Evolutionary conservation across 2,113 vertebrate species (phyloP).

Genomic region (Chrysochloris asiatica): DNA sequence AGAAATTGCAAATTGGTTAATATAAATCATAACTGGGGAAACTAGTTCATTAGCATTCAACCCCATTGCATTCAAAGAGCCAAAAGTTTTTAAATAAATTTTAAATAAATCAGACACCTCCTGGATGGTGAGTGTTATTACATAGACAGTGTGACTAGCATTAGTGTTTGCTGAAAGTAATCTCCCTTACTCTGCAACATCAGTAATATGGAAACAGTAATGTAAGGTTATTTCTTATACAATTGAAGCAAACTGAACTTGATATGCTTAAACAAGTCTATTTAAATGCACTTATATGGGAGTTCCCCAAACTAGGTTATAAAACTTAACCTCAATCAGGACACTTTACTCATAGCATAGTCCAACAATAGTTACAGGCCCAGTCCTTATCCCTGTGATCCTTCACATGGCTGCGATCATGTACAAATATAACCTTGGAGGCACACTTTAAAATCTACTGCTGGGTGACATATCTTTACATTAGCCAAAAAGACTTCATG

Average conservation of each 20-base stretch:
- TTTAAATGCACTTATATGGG: slow-evolving; percentile 79
- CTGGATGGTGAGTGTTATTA: no score
- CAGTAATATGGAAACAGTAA: slow-evolving; percentile 19
- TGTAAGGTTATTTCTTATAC: slow-evolving; percentile 68
- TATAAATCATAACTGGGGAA: slow-evolving; percentile 22
- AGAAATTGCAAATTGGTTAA: slow-evolving; percentile 21
- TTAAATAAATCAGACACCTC: slow-evolving; percentile 1
- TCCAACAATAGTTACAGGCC: not conserved
- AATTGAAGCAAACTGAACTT: slow-evolving; percentile 72
- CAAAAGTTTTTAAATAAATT: no score
- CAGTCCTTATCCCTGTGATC: not conserved
- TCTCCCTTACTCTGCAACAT: no score
- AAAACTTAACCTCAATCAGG: slow-evolving; percentile 71
- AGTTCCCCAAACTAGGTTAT: slow-evolving; percentile 57
- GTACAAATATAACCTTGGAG: slow-evolving; percentile 28
- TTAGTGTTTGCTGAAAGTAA: slow-evolving; percentile 48
- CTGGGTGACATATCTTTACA: slow-evolving; percentile 20
- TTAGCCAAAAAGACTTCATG: not conserved
- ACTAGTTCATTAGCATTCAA: slow-evolving; percentile 37
- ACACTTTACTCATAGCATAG: slow-evolving; percentile 64
- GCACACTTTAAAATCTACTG: slow-evolving; percentile 23
- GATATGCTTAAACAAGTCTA: slow-evolving; percentile 74
- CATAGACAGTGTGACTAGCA: no score
- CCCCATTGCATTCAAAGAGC: no score
- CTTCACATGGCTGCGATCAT: slow-evolving; percentile 19